Evolutionary conservation across 2,797 vertebrate species (phyloP).

Genomic region (Danio albolineatus): DNA sequence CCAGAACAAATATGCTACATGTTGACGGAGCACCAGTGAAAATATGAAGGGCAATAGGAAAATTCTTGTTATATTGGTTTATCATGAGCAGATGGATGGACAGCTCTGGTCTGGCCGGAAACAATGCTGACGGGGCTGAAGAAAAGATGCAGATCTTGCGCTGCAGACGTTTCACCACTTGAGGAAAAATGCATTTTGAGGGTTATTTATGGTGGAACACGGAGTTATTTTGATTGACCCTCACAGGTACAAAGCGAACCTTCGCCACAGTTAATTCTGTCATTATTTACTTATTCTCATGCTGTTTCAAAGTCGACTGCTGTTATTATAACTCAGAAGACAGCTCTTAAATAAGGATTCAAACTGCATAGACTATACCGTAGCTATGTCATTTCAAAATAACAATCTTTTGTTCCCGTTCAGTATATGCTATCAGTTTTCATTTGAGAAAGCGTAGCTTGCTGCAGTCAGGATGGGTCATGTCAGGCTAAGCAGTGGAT

Average conservation of each 20-base stretch:
- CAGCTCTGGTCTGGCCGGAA: slow-evolving; percentile 58
- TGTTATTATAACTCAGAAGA: background rate
- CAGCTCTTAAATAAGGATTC: background rate
- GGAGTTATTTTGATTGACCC: background rate
- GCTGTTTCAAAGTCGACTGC: background rate
- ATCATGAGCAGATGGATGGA: slow-evolving; percentile 66
- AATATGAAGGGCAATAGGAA: slow-evolving; percentile 53
- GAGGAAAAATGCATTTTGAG: slow-evolving; percentile 16
- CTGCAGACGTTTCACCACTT: slow-evolving; percentile 4
- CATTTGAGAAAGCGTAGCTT: background rate
- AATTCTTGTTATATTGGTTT: slow-evolving; percentile 63
- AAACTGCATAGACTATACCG: no score
- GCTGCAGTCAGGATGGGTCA: background rate
- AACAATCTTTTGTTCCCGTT: background rate
- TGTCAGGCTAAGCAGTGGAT: slow-evolving; percentile 15
- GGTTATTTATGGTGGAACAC: background rate
- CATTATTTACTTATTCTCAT: background rate
- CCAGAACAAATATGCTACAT: slow-evolving; percentile 70
- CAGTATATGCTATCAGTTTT: background rate
- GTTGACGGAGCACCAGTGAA: slow-evolving; percentile 50
- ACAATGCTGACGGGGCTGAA: slow-evolving; percentile 64
- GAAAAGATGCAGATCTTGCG: slow-evolving; percentile 60
- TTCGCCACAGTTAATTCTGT: background rate
- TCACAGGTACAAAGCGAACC: background rate
- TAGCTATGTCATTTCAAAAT: background rate